Evolutionary conservation across 1,140 invertebrate genomes (phyloP).

Genomic region (Calycopis cecrops): DNA sequence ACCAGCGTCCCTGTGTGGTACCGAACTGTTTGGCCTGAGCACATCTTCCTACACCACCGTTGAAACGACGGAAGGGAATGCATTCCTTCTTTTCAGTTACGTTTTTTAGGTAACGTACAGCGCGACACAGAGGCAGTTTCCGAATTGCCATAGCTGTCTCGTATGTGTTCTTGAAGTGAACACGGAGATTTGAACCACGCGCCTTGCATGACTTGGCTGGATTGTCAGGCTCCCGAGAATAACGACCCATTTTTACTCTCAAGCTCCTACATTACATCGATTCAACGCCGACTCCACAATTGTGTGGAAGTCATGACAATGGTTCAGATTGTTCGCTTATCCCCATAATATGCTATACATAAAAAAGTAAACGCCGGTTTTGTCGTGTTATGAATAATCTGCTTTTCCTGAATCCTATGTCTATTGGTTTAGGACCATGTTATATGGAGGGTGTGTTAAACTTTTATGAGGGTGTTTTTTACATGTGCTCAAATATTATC

Average conservation of each 20-base stretch:
- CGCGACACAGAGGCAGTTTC: slow-evolving; percentile 94
- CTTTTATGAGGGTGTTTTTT: no score
- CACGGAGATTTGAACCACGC: slow-evolving; percentile 96
- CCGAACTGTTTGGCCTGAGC: slow-evolving; percentile 99
- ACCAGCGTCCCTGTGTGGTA: slow-evolving; percentile 97
- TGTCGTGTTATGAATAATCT: no score
- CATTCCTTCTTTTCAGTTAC: slow-evolving; percentile 98
- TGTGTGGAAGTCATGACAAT: no score
- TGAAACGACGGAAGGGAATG: slow-evolving; percentile 98
- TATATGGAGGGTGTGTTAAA: no score
- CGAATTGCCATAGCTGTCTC: slow-evolving; percentile 98
- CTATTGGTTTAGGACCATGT: no score
- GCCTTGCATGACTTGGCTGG: slow-evolving; percentile 98
- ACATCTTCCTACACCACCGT: slow-evolving; percentile 97
- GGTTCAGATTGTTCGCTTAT: no score
- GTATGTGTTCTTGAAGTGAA: slow-evolving; percentile 99
- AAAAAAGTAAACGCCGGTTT: no score
- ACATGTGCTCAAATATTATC: no score
- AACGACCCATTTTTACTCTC: slow-evolving; percentile 92
- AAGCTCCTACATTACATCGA: no score
- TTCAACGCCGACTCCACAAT: no score
- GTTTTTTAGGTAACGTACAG: slow-evolving; percentile 96
- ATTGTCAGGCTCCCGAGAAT: slow-evolving; percentile 97
- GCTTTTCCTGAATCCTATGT: no score
- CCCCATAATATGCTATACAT: no score